Evolutionary conservation across 2,888 invertebrate genomes (phyloP), one percentile per base, ranked within the genome.

Genomic region (Lasioglossum morio): DNA sequence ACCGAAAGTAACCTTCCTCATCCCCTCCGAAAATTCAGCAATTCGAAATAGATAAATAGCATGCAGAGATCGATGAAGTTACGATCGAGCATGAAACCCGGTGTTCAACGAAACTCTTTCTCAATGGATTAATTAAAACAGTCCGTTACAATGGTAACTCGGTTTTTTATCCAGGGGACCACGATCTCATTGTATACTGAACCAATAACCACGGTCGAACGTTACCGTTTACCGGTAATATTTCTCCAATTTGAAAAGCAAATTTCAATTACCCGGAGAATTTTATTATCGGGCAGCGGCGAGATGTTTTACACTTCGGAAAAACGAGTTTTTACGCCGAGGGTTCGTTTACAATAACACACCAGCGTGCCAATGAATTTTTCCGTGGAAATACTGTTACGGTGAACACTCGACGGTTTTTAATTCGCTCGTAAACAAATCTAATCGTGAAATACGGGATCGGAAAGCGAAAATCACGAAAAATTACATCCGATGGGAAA

Each of bases 71-170:
- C 37, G 69, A 37, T 69, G 34, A 37, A 23, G 23, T 37, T 10
- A 2, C 19, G 12, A 40, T n/a, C 37, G 34, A n/a, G 12, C n/a
- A 8, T 1, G 23, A 23, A 4, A 23, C 10, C 0, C 37, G 12
- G 37, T 37, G n/a, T 69, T 69, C n/a, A 40, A n/a, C 34, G 19
- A 23, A 69, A 23, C 37, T 69, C 69, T 69, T 40, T 69, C 40
- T 40, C 69, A 37, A 40, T 40, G 40, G 69, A 69, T 69, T 37
- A 69, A 69, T 69, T 69, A 40, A 69, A 69, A 69, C 40, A n/a
- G 23, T 34, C 37, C 37, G n/a, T 69, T 40, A 23, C 5, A 12
- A 23, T 23, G 37, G 69, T 40, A 40, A 69, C 40, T 69, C n/a
- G 27, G 63, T 63, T 30, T 63, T 63, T 37, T 69, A 37, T 23